Percentiles rank a stretch among this genome's conserved stretches.
Conservation (phyloP, 1,140 invertebrate species). For the Drosophila grimshawi region DNA sequence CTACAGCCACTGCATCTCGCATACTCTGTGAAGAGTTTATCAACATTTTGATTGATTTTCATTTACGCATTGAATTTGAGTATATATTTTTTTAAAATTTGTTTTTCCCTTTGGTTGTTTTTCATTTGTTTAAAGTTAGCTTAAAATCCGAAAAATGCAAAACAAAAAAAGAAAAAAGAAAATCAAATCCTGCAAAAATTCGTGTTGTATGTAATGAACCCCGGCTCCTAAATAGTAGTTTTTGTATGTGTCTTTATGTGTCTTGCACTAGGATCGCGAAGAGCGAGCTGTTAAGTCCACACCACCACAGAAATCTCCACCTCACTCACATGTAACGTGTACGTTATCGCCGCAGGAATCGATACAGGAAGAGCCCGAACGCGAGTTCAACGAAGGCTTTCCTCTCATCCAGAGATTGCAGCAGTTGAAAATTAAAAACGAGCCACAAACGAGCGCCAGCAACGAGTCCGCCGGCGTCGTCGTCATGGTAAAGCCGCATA, state of each 20-base stretch:
- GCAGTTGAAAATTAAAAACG: slow-evolving; percentile 92
- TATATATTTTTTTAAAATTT: slow-evolving; percentile 12
- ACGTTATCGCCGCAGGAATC: slow-evolving; percentile 83
- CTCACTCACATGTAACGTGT: slow-evolving; percentile 84
- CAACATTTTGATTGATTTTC: neutral
- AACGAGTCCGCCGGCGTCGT: slow-evolving; percentile 63
- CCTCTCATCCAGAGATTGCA: slow-evolving; percentile 92
- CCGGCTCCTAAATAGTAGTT: slow-evolving; percentile 83
- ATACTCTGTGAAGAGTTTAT: slow-evolving; percentile 7
- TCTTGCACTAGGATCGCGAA: slow-evolving; percentile 86
- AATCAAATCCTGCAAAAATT: slow-evolving; percentile 41
- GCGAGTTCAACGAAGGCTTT: slow-evolving; percentile 89
- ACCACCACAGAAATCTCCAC: slow-evolving; percentile 84
- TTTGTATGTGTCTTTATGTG: slow-evolving; percentile 84
- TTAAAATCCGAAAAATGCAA: slow-evolving; percentile 26
- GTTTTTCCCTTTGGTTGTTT: slow-evolving; percentile 7
- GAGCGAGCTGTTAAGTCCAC: slow-evolving; percentile 86
- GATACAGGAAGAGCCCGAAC: slow-evolving; percentile 85
- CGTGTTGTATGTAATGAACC: slow-evolving; percentile 79
- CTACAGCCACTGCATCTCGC: neutral
- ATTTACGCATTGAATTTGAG: neutral
- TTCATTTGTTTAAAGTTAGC: slow-evolving; percentile 48
- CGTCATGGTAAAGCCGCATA: slow-evolving; percentile 74
- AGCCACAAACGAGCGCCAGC: slow-evolving; percentile 85
- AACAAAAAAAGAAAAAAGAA: slow-evolving; percentile 22